Base-by-base conservation (phyloP, 2,797 vertebrate species). In the Chloroceryle amazona region DNA sequence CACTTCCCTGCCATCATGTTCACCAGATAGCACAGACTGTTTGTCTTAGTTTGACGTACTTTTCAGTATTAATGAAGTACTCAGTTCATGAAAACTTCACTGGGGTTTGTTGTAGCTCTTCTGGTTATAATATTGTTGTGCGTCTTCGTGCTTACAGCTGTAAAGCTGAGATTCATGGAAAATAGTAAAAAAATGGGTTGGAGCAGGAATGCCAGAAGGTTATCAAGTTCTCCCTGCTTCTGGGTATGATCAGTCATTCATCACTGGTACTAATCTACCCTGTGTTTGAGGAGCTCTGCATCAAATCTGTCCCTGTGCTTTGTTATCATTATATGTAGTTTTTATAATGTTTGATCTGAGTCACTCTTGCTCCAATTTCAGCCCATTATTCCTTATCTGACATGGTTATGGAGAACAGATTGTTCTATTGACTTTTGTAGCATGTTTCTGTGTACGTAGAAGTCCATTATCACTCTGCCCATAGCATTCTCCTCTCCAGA, bases 311-410 rank as follows among this genome's bases (percentile, higher is more conserved):
- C 81, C 19, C n/a, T 68, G 46, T 83, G 42, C 54, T 90, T 88
- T 42, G 6, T 57, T 94, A 49, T 57, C 68, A 68, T 90, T 41
- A 51, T 49, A 35, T 22, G 23, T 29, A n/a, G 9, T n/a, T 96
- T 92, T 94, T 83, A 68, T 71, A 57, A 85, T 78, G 66, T 90
- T 96, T 95, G 75, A 61, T 78, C 57, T 83, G 91, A 96, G 68
- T 90, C 9, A 6, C 71, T 95, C 80, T 88, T 83, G 37, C 58
- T 80, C 33, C 26, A 35, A 0, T 93, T 94, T 86, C 76, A 93
- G 46, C 49, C 58, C 46, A 78, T 94, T 95, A 83, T 78, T 95
- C 65, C 65, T 86, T 93, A 90, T 90, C 93, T 95, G 54, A 76
- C 0, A 0, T 88, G 51, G 33, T 78, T 90, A 46, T 58, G 54